Evolutionary conservation across 2,797 vertebrate genomes (phyloP), one percentile per base, ranked within the genome.

Genomic region (Sebastes cheni): DNA sequence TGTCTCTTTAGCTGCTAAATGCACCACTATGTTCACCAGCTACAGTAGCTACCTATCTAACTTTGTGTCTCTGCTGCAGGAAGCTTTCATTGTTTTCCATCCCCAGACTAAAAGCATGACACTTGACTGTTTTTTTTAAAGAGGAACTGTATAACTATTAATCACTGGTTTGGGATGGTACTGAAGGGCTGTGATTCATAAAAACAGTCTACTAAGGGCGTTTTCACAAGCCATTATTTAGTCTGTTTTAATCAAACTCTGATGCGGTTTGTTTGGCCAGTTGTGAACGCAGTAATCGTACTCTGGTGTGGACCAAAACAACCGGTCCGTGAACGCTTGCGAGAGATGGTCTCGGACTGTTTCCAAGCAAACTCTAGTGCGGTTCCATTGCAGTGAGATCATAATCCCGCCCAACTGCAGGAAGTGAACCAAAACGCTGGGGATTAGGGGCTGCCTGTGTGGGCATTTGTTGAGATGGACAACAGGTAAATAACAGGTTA

Each of bases 311-410:
- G 42, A 46, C 42, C 42, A 46, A 46, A 46, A 46, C 42, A 46
- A 0, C 16, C 42, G 6, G 42, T 46, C 16, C 42, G 16, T 0
- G 42, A 46, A 0, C 3, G 39, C 39, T 42, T 42, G 13, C 39
- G 39, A 42, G 42, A 46, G 42, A 0, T 18, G 42, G 0, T 46
- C 42, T 0, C 42, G 0, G 42, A 18, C 16, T 3, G 42, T 46
- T 46, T 46, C 42, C 42, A 46, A 16, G 3, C 3, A 6, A 46
- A 46, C 42, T 46, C 42, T 8, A 18, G 42, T 46, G 42, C 6
- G 0, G 42, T 46, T 46, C 42, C 0, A 16, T 0, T 46, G 42
- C 42, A 18, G 14, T 46, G 42, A 46, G 16, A 46, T 18, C 42
- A 46, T 46, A 46, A 46, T 46, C 42, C 6, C 16, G 2, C 42